Conservation (phyloP, 1,140 invertebrate species). For the Eubasilissa regina region DNA sequence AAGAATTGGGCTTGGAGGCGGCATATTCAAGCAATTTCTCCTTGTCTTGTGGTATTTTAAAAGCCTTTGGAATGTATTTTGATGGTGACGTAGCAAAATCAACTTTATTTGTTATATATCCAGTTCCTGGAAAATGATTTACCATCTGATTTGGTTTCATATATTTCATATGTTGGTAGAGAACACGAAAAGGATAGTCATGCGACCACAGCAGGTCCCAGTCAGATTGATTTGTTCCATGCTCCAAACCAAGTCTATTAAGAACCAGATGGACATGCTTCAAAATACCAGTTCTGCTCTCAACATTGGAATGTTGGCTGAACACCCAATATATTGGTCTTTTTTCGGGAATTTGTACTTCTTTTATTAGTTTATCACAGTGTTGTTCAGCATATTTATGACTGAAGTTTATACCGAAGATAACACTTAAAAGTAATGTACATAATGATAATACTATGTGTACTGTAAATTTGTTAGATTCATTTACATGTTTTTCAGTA, state of each 20-base stretch:
- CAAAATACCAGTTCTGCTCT: conserved; percentile 76
- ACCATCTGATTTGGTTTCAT: conserved; percentile 85
- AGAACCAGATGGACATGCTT: conserved; percentile 86
- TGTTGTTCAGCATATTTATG: conserved; percentile 10
- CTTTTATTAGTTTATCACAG: conserved; percentile 28
- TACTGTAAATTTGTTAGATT: conserved; percentile 10
- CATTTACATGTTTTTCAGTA: neutral
- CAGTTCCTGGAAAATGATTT: conserved; percentile 96
- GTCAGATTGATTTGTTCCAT: conserved; percentile 74
- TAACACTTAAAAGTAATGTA: conserved; percentile 43
- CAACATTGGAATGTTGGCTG: conserved; percentile 69
- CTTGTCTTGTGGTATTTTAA: conserved; percentile 87
- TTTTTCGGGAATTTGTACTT: conserved; percentile 32
- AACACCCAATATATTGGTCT: conserved; percentile 72
- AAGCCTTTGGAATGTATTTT: conserved; percentile 88
- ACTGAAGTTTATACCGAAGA: conserved; percentile 40
- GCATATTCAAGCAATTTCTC: conserved; percentile 82
- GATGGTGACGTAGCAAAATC: conserved; percentile 86
- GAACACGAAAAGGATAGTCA: conserved; percentile 88
- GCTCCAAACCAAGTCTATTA: conserved; percentile 80
- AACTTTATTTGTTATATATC: conserved; percentile 96
- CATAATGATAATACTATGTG: conserved; percentile 44
- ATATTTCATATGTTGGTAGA: conserved; percentile 73
- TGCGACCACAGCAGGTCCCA: conserved; percentile 96
- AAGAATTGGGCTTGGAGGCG: conserved; percentile 77